Conservation (phyloP, 2,113 vertebrate species). For the Sceloporus undulatus region DNA sequence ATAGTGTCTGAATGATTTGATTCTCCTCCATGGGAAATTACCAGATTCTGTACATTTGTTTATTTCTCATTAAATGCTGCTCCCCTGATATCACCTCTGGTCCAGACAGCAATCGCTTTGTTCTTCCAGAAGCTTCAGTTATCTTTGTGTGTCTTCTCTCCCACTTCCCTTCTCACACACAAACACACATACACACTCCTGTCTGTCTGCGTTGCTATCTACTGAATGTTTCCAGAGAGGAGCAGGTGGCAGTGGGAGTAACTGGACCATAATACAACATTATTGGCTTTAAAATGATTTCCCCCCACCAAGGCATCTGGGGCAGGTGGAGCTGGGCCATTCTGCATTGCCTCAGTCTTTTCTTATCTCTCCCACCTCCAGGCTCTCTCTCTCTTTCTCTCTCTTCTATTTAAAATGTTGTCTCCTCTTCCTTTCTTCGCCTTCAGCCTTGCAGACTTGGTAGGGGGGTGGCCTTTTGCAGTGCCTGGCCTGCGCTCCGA, state of each 20-base stretch:
- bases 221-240: conserved; percentile 75
- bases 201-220: conserved; percentile 66
- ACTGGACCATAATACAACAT: conserved; percentile 66
- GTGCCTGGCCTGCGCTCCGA: conserved; percentile 48
- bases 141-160: conserved; percentile 54
- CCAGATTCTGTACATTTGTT: too few species aligned
- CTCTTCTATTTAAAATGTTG: not conserved
- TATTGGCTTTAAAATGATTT: conserved; percentile 60
- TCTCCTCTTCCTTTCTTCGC: conserved; percentile 53
- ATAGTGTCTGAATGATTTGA: too few species aligned
- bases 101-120: not conserved
- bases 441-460: conserved; percentile 58
- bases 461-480: conserved; percentile 54
- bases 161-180: not conserved
- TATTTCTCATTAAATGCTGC: too few species aligned
- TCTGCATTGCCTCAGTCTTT: not conserved
- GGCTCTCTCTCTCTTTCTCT: too few species aligned
- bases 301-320: conserved; percentile 58
- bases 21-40: too few species aligned
- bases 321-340: conserved; percentile 13
- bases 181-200: conserved; percentile 16
- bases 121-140: conserved; percentile 53
- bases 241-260: conserved; percentile 73
- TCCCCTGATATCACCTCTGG: too few species aligned
- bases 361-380: not conserved